Evolutionary conservation across 2,113 vertebrate genomes (phyloP), one percentile per base, ranked within the genome.

Genomic region (Cynopterus brachyotis): DNA sequence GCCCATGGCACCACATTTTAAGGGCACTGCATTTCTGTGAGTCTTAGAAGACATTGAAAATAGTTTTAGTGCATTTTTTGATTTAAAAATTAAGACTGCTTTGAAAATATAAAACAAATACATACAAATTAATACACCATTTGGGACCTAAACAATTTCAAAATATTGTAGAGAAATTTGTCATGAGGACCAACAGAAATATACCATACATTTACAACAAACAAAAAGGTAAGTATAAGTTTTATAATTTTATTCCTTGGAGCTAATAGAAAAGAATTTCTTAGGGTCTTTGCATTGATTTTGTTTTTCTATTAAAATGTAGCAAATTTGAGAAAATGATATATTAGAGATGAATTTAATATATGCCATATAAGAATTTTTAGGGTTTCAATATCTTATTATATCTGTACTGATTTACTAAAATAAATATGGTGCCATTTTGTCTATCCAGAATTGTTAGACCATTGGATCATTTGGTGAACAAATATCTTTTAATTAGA

Each of bases 201-300:
- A 59, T 53, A 88, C 19, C 24, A 32, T 9, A 82, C 6, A 76
- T 59, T 96, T 70, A 32, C 26, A 96, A 12, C 64, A 47, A 89
- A n/a, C 35, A 64, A 50, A 90, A 94, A 97, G 96, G 93, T 96
- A 98, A 96, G 95, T 35, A 3, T 69, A 57, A 84, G 5, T 79
- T 89, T 85, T 85, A 64, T 64, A 55, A 57, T 70, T 84, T 88
- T 75, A n/a, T 70, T 80, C 26, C 69, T 76, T 69, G n/a, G 60
- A 86, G 4, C 10, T 75, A 69, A 75, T 89, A 1, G 64, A 89
- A 85, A 89, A 89, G 0, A 35, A n/a, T 83, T 73, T 83, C 12
- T 92, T 89, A 42, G 59, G 42, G 42, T 64, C 5, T 86, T 40
- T 75, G 30, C 6, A 69, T 26, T 42, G 87, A 91, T 57, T 72